These are phyloP conservation scores for Bactericera cockerelli DNA, from an alignment of 1,140 invertebrate genomes.

Conservation along the genomic window DNA sequence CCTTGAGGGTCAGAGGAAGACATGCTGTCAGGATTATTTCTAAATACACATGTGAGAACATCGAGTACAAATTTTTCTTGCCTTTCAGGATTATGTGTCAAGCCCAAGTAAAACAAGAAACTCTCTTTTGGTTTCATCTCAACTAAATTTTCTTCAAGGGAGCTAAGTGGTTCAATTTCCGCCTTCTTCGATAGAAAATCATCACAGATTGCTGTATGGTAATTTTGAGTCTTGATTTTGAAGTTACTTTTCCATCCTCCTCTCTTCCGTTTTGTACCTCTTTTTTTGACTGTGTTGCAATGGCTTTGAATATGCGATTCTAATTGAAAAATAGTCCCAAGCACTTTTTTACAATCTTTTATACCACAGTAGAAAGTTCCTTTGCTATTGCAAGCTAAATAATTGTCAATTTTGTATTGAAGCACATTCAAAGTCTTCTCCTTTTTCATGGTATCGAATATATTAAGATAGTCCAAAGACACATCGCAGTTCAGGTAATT, in stretches of 20 bases:
- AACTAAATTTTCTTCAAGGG: not conserved
- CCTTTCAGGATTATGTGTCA: not conserved
- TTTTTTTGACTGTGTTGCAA: too few relatives aligned
- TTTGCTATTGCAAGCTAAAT: not conserved
- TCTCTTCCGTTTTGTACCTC: not conserved
- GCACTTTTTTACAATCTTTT: not conserved
- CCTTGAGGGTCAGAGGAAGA: not conserved
- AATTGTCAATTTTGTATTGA: not conserved
- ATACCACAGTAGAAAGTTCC: not conserved
- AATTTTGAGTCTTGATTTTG: not conserved
- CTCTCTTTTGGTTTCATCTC: not conserved
- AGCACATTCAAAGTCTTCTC: not conserved
- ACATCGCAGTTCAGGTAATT: not conserved
- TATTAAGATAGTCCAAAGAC: not conserved
- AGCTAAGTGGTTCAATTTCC: not conserved
- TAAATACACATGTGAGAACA: not conserved
- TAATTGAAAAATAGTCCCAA: not conserved
- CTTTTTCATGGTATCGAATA: not conserved
- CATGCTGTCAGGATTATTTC: not conserved
- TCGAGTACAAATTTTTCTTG: too few relatives aligned
- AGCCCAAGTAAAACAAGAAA: not conserved
- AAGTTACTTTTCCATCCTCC: not conserved
- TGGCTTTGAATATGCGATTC: not conserved
- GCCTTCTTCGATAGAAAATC: not conserved
- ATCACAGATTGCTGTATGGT: not conserved